These are phyloP conservation scores for Drosophila rhopaloa DNA, from an alignment of 1,140 invertebrate genomes.

Conservation along the genomic window DNA sequence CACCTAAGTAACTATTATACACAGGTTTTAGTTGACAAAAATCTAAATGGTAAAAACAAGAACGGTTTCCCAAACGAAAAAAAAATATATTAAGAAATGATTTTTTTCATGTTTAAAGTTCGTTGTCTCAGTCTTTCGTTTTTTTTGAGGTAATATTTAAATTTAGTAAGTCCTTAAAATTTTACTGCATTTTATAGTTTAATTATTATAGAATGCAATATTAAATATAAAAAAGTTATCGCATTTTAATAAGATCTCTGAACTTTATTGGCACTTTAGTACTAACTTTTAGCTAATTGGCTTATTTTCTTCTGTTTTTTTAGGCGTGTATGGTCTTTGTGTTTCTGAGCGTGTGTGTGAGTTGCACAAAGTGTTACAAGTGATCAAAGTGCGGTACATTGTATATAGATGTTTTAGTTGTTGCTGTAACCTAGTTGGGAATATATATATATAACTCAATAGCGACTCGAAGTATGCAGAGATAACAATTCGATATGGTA, in stretches of 20 bases:
- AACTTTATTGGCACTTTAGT: constrained; percentile 1
- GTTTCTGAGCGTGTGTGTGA: constrained; percentile 54
- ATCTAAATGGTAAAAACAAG: constrained; percentile 35
- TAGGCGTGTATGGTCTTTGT: constrained; percentile 38
- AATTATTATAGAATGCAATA: no score
- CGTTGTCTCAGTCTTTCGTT: constrained; percentile 74
- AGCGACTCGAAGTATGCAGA: constrained; percentile 62
- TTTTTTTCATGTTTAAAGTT: constrained; percentile 48
- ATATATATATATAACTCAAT: constrained; percentile 51
- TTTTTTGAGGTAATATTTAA: neutral
- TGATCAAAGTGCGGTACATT: constrained; percentile 74
- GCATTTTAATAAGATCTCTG: neutral
- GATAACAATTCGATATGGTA: constrained; percentile 48
- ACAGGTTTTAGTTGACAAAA: constrained; percentile 42
- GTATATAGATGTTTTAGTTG: constrained; percentile 48
- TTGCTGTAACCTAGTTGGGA: constrained; percentile 62
- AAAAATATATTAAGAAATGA: constrained; percentile 6
- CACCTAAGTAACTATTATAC: constrained; percentile 20
- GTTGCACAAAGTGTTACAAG: constrained; percentile 65
- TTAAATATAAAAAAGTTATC: neutral
- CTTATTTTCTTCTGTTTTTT: constrained; percentile 26
- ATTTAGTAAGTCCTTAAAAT: neutral
- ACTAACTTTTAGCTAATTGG: constrained; percentile 3
- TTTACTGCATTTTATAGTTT: neutral
- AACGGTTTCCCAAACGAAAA: constrained; percentile 65